These are phyloP conservation scores for Ceryle rudis DNA, from an alignment of 2,797 vertebrate genomes.

Conservation along the genomic window DNA sequence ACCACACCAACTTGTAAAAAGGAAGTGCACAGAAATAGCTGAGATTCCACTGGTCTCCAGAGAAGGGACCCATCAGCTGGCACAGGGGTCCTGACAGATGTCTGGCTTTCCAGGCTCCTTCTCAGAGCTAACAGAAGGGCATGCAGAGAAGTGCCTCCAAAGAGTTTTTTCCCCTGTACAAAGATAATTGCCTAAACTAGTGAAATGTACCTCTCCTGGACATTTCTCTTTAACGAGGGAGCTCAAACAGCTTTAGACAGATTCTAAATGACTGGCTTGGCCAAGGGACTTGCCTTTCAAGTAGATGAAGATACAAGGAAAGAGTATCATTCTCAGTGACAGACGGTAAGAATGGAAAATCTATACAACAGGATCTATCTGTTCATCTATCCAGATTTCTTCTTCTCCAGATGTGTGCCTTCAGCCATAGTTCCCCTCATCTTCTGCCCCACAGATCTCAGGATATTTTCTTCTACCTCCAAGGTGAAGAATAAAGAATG, in stretches of 20 bases:
- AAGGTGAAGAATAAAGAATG: background rate
- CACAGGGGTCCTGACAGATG: fast-evolving
- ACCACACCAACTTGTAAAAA: background rate
- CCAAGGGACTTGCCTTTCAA: background rate
- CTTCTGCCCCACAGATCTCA: background rate
- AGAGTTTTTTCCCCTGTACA: background rate
- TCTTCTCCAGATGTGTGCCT: background rate
- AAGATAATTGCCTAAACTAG: background rate
- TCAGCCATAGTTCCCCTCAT: background rate
- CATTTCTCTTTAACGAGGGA: background rate
- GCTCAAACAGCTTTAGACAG: constrained; percentile 1
- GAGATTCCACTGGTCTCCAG: background rate
- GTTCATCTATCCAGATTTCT: background rate
- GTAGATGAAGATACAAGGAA: background rate
- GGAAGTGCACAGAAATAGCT: background rate
- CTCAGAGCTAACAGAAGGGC: background rate
- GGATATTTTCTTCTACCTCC: background rate
- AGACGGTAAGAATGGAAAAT: background rate
- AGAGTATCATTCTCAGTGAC: background rate
- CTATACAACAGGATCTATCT: background rate
- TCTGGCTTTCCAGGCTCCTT: background rate
- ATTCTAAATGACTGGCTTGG: background rate
- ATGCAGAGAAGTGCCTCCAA: background rate
- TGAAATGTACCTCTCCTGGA: background rate
- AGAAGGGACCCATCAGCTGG: background rate